phyloP scores from a whole-genome alignment of 1,140 invertebrate genomes.

The Orussus abietinus region DNA sequence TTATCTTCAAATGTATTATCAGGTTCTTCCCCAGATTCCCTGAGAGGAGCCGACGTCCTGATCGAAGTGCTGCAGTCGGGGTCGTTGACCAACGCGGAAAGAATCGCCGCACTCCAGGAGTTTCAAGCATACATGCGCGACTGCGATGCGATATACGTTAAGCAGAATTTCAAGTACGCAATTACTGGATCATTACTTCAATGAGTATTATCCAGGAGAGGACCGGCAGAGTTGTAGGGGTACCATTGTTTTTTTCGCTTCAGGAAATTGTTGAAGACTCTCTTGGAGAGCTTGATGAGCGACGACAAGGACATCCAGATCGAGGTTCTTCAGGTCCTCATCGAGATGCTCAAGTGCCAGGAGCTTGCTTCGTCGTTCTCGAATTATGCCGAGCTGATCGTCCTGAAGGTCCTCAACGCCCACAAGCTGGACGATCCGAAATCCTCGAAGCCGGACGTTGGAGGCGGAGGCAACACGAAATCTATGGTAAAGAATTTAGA shows the following conservation, averaged over 20 bases:
- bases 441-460: constrained; percentile 21
- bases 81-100: constrained; percentile 31
- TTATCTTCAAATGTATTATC: neutral
- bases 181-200: no score
- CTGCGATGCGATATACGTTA: constrained; percentile 42
- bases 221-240: no score
- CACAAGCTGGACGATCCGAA: constrained; percentile 60
- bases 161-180: constrained; percentile 58
- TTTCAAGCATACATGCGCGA: constrained; percentile 47
- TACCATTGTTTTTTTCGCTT: no score
- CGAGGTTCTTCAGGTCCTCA: constrained; percentile 70
- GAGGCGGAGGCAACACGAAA: constrained; percentile 34
- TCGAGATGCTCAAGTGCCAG: constrained; percentile 75
- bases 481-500: constrained; percentile 49
- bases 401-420: constrained; percentile 80
- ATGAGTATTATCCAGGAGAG: no score
- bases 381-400: constrained; percentile 82
- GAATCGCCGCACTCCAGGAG: constrained; percentile 40
- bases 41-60: constrained; percentile 43
- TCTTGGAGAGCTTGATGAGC: constrained; percentile 69
- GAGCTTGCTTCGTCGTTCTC: constrained; percentile 74
- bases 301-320: constrained; percentile 66
- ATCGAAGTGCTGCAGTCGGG: constrained; percentile 40
- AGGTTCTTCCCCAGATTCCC: constrained; percentile 40
- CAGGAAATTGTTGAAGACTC: constrained; percentile 68